Evolutionary conservation across 2,797 vertebrate genomes (phyloP).

Genomic region (Crax fasciolata): DNA sequence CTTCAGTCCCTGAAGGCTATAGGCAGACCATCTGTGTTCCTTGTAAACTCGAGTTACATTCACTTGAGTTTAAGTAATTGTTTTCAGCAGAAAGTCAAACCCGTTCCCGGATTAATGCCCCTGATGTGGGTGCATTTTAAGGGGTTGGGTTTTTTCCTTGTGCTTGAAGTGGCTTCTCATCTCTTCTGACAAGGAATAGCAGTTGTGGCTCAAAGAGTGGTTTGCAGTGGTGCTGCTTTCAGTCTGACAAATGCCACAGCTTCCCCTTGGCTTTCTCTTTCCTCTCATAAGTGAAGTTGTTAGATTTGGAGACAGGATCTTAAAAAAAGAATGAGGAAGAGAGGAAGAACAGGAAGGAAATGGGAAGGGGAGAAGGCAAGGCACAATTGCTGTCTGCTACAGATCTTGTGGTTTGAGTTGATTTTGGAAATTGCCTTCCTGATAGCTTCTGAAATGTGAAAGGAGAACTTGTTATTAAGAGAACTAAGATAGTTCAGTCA

Average conservation of each 20-base stretch:
- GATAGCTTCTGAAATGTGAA: neutral
- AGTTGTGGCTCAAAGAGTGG: neutral
- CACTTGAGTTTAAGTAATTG: neutral
- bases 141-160: conserved; percentile 13
- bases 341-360: neutral
- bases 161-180: conserved; percentile 47
- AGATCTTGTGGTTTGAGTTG: neutral
- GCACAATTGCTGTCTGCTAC: neutral
- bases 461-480: neutral
- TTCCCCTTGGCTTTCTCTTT: neutral
- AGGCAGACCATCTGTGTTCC: neutral
- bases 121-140: neutral
- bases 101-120: neutral
- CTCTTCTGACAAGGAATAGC: conserved; percentile 9
- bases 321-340: neutral
- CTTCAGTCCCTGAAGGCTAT: neutral
- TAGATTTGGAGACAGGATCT: neutral
- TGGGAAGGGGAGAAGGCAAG: neutral
- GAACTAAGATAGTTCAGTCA: neutral
- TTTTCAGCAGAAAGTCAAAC: conserved; percentile 6
- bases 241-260: conserved; percentile 32
- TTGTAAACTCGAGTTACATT: neutral
- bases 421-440: neutral
- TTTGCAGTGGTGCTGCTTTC: neutral
- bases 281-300: neutral